Base-by-base conservation (phyloP, 2,113 vertebrate genomes). In the Nanorana parkeri region DNA sequence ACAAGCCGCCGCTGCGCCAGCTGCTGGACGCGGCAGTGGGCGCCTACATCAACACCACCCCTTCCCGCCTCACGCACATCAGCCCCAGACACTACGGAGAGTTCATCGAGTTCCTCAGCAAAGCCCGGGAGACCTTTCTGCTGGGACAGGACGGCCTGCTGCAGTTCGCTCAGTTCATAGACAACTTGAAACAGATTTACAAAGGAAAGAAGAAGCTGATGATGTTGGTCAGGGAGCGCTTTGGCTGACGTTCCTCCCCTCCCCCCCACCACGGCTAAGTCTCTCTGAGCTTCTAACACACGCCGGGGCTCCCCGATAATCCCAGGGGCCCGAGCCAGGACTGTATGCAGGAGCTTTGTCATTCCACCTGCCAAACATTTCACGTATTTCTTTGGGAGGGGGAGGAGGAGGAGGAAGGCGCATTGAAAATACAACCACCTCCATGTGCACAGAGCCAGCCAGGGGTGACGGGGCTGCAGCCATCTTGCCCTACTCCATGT, bases 161-260 rank as follows among this genome's bases (percentile, higher is more conserved):
- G 86, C 97, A 99, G 92, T 99, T 99, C 0, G 96, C 96, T 88
- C 97, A 99, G 88, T 99, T 99, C 90, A 98, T 99, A 88, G 97
- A 99, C 94, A 99, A 98, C 94, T 96, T 99, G 87, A 99, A 99
- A 91, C 97, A 99, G 92, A 99, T 98, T 91, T 99, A 99, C 90
- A 99, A 99, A 93, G 97, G 97, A 93, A 99, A 99, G 93, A 98
- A 99, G 93, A 99, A 99, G 91, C 95, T 99, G 85, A 99, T 99
- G 97, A 93, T 99, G 94, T 88, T 99, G 89, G 97, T 99, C 79
- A 92, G 97, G 75, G 97, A 99, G 85, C 95, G 96, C 83, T 99
- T 99, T 74, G 97, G 97, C 87, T 99, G 94, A 98, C 88, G 85
- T 63, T 17, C 36, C 15, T 8, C 32, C 11, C 28, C 56, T 2